These are phyloP conservation scores for Panulirus ornatus DNA, from an alignment of 1,140 invertebrate genomes.

Conservation along the genomic window DNA sequence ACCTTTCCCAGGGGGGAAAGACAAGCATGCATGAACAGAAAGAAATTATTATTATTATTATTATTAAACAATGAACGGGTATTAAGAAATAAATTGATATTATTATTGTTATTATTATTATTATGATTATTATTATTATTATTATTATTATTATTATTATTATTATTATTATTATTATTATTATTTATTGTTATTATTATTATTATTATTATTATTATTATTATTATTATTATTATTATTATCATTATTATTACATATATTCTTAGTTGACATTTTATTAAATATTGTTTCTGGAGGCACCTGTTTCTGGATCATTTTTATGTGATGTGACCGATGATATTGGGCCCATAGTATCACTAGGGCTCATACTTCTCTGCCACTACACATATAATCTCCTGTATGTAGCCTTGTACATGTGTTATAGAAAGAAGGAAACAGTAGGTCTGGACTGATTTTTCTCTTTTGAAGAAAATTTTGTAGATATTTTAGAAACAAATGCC, in stretches of 20 bases:
- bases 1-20: too few species aligned
- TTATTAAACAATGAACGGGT: too few species aligned
- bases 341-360: background rate
- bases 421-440: conserved; percentile 62
- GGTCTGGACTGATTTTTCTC: conserved; percentile 56
- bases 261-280: conserved; percentile 10
- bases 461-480: background rate
- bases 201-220: too few species aligned
- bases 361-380: conserved; percentile 39
- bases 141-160: too few species aligned
- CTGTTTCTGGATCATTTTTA: conserved; percentile 56
- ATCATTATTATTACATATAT: conserved; percentile 51
- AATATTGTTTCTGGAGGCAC: conserved; percentile 46
- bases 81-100: too few species aligned
- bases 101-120: too few species aligned
- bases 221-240: too few species aligned
- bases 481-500: background rate
- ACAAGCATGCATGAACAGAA: too few species aligned
- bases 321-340: conserved; percentile 30
- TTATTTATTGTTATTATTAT: too few species aligned
- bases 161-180: too few species aligned
- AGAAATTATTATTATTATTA: too few species aligned
- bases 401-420: conserved; percentile 66
- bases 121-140: too few species aligned
- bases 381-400: conserved; percentile 52